Evolutionary conservation across 2,797 vertebrate species (phyloP), one percentile per base, ranked within the genome.

Genomic region (Microcaecilia unicolor): DNA sequence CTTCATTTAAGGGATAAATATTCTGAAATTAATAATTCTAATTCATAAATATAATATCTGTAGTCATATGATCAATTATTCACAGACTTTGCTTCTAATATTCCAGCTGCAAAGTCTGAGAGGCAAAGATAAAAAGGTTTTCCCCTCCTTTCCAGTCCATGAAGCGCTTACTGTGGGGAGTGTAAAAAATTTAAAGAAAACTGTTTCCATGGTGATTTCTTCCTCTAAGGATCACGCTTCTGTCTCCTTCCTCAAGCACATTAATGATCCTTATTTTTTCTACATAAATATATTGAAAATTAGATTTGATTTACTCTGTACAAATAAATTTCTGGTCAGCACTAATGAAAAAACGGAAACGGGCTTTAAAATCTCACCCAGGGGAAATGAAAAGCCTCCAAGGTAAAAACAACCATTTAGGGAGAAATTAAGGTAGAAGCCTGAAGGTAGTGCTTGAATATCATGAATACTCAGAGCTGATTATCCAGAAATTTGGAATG

Each of bases 121-220:
- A 73, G 67, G 66, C 67, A 55, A 63, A 54, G 63, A 40, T 61
- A 53, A 37, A 53, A 71, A 59, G 23, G 17, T 48, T 64, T 51
- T 70, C 42, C 42, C 36, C 48, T 28, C 14, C 54, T 62, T 72
- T 70, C 70, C 74, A 61, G 54, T 61, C 41, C 57, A 55, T 45
- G 72, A 80, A 78, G 56, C 2, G 51, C 67, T 76, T 68, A 70
- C 67, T 81, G 80, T 83, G 81, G 76, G 62, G 47, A 65, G 72
- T 78, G 78, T 17, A 41, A 64, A 66, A 78, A 86, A 78, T 75
- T 77, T 76, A 67, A 85, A 78, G 83, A 82, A 80, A 83, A 81
- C 81, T 15, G 93, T 97, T 95, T 87, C 92, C 88, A 95, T 96
- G 90, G 93, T 85, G 83, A 96, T 81, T 22, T 57, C 84, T 79